Evolutionary conservation across 2,113 vertebrate genomes (phyloP), one percentile per base, ranked within the genome.

Genomic region (Verasper variegatus): DNA sequence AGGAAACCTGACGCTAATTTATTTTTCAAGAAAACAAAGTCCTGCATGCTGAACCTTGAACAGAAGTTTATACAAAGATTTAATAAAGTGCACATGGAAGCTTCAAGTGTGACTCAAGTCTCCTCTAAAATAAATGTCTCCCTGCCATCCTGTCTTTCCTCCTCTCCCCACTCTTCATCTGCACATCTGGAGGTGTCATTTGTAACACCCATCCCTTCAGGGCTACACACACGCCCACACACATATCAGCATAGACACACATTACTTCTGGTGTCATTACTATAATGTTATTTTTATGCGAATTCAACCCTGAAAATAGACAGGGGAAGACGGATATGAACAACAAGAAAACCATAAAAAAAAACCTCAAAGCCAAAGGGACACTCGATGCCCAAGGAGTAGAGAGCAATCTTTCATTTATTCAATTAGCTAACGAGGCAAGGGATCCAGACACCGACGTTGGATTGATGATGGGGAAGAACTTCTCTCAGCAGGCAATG

Each of bases 331-430:
- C 59, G 58, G 42, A 71, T 27, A 72, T 66, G 75, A 47, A 62
- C 72, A 60, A 66, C 57, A 76, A 10, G 54, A 74, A 62, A 66
- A 61, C 15, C 20, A 61, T 26, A 55, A 57, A 24, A 57, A 31
- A 35, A 73, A 80, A 12, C 10, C 67, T 71, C 35, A 67, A 72
- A 81, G 72, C 70, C 66, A 59, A 81, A 76, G 80, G 81, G 84
- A 87, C 67, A 68, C 58, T 3, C 62, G 42, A 62, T 71, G 68
- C 86, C 86, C 72, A 84, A 85, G 81, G 88, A 90, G 84, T 82
- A 86, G 94, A 93, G 94, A 93, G 94, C 94, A 94, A 95, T 95
- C 87, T 85, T 90, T 96, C 95, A 96, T 96, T 95, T 96, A 95
- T 95, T 94, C 91, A 93, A 92, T 95, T 93, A 94, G 90, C 91